These are phyloP conservation scores for Ianthella basta DNA, from an alignment of 37 sponge, comb jelly and placozoan species.

Conservation along the genomic window DNA sequence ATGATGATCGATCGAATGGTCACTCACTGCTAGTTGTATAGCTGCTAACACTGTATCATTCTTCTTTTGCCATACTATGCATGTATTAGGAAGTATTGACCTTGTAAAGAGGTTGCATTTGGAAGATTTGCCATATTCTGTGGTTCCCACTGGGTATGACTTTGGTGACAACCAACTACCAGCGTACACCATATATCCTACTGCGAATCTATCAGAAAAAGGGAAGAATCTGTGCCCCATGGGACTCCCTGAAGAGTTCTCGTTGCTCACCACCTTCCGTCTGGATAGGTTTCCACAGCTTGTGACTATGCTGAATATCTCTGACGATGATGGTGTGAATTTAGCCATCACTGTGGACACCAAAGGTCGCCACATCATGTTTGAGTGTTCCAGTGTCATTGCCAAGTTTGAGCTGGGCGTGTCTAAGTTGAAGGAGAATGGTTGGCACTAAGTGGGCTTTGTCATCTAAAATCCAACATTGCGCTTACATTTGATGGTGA, in stretches of 20 bases:
- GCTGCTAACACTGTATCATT: no score
- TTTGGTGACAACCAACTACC: neutral
- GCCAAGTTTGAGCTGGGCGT: constrained; percentile 14
- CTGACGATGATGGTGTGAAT: neutral
- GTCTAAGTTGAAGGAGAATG: neutral
- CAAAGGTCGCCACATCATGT: neutral
- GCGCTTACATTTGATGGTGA: neutral
- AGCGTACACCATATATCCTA: neutral
- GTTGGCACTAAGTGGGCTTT: constrained; percentile 6
- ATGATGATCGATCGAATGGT: no score
- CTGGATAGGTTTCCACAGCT: neutral
- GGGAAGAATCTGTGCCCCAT: neutral
- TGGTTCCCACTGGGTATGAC: constrained; percentile 3
- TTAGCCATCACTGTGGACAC: constrained; percentile 1
- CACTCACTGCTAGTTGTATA: no score
- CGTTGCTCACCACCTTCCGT: constrained; percentile 10
- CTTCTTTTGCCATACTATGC: no score
- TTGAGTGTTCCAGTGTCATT: constrained; percentile 16
- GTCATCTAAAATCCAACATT: neutral
- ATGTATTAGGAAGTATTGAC: constrained; percentile 20
- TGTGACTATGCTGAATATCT: neutral
- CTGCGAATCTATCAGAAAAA: no score
- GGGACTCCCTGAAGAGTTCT: constrained; percentile 22
- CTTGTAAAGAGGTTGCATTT: neutral
- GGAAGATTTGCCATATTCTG: neutral